Conservation (phyloP, 1,140 invertebrate genomes). For the Drosophila cardini region DNA sequence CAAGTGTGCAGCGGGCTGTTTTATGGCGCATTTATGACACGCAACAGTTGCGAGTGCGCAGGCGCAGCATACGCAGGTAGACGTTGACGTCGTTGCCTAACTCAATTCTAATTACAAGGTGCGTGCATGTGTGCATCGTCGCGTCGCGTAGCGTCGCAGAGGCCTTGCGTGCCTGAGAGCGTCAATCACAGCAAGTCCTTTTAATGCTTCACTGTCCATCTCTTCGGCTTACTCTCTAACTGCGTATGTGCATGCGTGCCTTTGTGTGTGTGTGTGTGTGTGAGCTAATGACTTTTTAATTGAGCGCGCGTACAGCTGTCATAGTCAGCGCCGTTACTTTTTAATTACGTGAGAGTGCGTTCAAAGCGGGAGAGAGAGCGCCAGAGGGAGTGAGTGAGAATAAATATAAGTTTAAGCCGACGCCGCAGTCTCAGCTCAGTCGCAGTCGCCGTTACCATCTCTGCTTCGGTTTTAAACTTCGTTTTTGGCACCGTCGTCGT, state of each 20-base stretch:
- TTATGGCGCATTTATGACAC: conserved; percentile 72
- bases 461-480: conserved; percentile 1
- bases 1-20: conserved; percentile 46
- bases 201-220: conserved; percentile 38
- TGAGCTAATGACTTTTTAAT: conserved; percentile 81
- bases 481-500: conserved; percentile 4
- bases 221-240: conserved; percentile 12
- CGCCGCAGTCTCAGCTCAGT: conserved; percentile 34
- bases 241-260: conserved; percentile 12
- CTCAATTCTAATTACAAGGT: conserved; percentile 60
- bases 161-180: conserved; percentile 62
- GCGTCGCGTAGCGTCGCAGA: conserved; percentile 7
- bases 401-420: conserved; percentile 39
- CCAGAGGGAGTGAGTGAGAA: conserved; percentile 26
- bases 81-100: conserved; percentile 33
- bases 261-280: conserved; percentile 33
- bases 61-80: conserved; percentile 42
- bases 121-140: conserved; percentile 15
- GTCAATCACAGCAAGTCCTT: conserved; percentile 69
- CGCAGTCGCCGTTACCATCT: background rate
- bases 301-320: conserved; percentile 77
- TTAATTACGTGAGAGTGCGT: conserved; percentile 53
- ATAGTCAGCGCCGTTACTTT: conserved; percentile 74
- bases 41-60: conserved; percentile 55
- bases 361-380: conserved; percentile 14